phyloP scores from a whole-genome alignment of 2,113 vertebrate genomes.

The Archilochus colubris region DNA sequence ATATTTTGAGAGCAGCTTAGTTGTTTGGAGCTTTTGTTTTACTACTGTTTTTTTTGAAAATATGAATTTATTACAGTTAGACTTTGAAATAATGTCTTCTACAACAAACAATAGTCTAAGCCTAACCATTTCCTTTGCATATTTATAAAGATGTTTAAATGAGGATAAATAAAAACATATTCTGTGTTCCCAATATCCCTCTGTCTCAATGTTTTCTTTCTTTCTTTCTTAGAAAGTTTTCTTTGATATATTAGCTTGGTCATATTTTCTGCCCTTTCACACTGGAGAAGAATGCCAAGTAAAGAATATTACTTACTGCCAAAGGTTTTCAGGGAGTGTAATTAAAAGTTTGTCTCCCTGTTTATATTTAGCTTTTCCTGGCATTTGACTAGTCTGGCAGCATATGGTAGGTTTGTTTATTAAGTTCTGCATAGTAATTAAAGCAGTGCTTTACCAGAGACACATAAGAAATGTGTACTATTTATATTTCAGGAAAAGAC shows the following conservation, averaged over 20 bases:
- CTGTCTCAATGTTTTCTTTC: background rate
- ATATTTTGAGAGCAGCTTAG: background rate
- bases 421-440: constrained; percentile 56
- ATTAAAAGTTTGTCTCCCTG: constrained; percentile 61
- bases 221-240: background rate
- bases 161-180: background rate
- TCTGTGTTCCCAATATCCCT: background rate
- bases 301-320: constrained; percentile 54
- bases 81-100: background rate
- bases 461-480: constrained; percentile 16
- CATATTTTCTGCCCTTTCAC: constrained; percentile 28
- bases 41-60: background rate
- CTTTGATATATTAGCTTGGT: background rate
- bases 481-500: background rate
- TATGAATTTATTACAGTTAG: background rate
- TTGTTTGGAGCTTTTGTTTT: background rate
- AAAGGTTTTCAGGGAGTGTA: constrained; percentile 50
- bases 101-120: background rate
- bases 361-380: constrained; percentile 64
- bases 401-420: constrained; percentile 62
- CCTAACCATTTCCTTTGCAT: background rate
- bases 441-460: constrained; percentile 46
- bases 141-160: background rate
- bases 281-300: constrained; percentile 31
- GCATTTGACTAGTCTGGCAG: constrained; percentile 67